Evolutionary conservation across 2,797 vertebrate genomes (phyloP), one percentile per base, ranked within the genome.

Genomic region (Phalloptychus januarius): DNA sequence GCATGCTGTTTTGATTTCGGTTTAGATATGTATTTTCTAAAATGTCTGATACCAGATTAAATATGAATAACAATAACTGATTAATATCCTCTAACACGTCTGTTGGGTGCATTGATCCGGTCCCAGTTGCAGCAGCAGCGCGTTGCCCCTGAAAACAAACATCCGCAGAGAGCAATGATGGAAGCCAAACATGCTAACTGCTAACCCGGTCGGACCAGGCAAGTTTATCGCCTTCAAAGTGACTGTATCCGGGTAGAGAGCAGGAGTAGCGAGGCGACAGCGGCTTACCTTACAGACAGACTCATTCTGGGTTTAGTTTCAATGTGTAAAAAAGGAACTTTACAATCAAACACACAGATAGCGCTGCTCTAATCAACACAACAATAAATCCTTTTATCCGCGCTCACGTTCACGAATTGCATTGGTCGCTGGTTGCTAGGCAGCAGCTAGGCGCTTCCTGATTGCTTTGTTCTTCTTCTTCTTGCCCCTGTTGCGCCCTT

Each of bases 401-500:
- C 91, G 86, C 90, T 83, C 81, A 33, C 12, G 81, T 18, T 0
- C 28, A 38, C 0, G 54, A 2, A 74, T 89, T 44, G 71, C 7
- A 92, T 93, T 94, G 93, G 91, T 67, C 23, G 45, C 38, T 61
- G 73, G 79, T 87, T 54, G 73, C 83, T 52, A 77, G 12, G 87
- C 82, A 58, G 74, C 85, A 82, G 83, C 25, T 73, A 87, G 16
- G n/a, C 25, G 20, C 1, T 54, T 63, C 65, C 65, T 89, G 91
- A 92, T 93, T 94, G 86, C 91, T 48, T 42, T 0, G 0, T 44
- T 36, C 25, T 15, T 46, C 52, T 40, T 63, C 63, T 48, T 16
- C 58, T 33, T 33, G 56, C 13, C 48, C 23, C 20, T 23, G 20
- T 52, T 23, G 48, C 20, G 7, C 48, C 2, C 56, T 16, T 16